Conservation (phyloP, 2,797 vertebrate species). For the Xerus rutilus region DNA sequence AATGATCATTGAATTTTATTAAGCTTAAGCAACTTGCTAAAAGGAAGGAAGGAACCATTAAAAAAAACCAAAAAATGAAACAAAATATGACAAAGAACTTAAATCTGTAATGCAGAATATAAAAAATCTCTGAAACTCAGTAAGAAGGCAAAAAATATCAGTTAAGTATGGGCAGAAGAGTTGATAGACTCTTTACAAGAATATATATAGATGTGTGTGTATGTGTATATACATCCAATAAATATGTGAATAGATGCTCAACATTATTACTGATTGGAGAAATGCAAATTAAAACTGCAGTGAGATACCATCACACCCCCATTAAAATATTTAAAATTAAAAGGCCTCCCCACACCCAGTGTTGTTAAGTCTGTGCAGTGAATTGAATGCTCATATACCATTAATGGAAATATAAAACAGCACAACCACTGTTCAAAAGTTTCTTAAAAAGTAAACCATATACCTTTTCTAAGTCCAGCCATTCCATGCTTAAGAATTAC, state of each 20-base stretch:
- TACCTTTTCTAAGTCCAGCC: background rate
- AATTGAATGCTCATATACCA: background rate
- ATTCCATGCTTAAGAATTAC: background rate
- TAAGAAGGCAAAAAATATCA: background rate
- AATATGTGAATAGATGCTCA: background rate
- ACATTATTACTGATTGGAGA: background rate
- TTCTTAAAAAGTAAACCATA: background rate
- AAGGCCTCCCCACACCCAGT: too few species aligned
- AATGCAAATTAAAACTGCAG: background rate
- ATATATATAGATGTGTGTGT: background rate
- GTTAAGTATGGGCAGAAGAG: background rate
- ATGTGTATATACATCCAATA: background rate
- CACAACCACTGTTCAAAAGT: background rate
- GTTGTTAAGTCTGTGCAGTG: background rate
- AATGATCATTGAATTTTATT: background rate
- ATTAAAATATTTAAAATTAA: background rate
- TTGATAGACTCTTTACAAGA: background rate
- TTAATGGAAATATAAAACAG: background rate
- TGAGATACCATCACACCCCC: background rate
- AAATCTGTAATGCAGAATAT: background rate
- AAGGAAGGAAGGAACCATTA: too few species aligned
- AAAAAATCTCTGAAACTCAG: background rate
- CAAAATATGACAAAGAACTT: background rate
- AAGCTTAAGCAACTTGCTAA: background rate
- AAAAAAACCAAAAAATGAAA: background rate